Evolutionary conservation across 2,113 vertebrate genomes (phyloP).

Genomic region (Trichomycterus rosablanca): DNA sequence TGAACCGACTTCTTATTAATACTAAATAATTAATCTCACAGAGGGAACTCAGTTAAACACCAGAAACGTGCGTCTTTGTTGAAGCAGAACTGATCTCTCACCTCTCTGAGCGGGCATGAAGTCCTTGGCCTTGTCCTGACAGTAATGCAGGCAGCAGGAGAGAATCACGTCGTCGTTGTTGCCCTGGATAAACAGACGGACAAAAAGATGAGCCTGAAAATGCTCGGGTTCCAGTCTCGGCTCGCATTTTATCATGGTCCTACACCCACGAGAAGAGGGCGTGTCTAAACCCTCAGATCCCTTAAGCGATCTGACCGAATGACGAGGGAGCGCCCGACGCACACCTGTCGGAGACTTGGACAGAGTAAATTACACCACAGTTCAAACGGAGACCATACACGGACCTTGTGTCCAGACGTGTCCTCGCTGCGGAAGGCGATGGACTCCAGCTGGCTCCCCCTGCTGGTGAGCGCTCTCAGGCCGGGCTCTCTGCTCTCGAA

Average conservation of each 20-base stretch:
- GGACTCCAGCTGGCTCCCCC: conserved; percentile 92
- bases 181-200: conserved; percentile 69
- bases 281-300: too few relatives aligned
- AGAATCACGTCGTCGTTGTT: conserved; percentile 87
- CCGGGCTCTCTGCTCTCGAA: conserved; percentile 85
- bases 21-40: too few relatives aligned
- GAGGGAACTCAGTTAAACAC: too few relatives aligned
- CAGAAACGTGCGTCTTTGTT: neutral
- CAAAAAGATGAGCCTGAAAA: neutral
- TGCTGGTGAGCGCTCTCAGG: conserved; percentile 88
- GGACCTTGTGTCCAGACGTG: conserved; percentile 91
- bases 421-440: conserved; percentile 97
- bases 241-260: too few relatives aligned
- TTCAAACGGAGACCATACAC: too few relatives aligned
- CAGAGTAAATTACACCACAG: too few relatives aligned
- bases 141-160: conserved; percentile 79
- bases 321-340: too few relatives aligned
- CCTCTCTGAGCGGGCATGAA: conserved; percentile 88
- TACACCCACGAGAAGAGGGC: too few relatives aligned
- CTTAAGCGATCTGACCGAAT: too few relatives aligned
- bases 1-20: too few relatives aligned
- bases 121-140: conserved; percentile 95
- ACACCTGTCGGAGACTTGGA: too few relatives aligned
- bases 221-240: too few relatives aligned
- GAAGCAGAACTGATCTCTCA: conserved; percentile 54